These are phyloP conservation scores for Cantharis rufa DNA, from an alignment of 2,888 invertebrate species.

Conservation along the genomic window DNA sequence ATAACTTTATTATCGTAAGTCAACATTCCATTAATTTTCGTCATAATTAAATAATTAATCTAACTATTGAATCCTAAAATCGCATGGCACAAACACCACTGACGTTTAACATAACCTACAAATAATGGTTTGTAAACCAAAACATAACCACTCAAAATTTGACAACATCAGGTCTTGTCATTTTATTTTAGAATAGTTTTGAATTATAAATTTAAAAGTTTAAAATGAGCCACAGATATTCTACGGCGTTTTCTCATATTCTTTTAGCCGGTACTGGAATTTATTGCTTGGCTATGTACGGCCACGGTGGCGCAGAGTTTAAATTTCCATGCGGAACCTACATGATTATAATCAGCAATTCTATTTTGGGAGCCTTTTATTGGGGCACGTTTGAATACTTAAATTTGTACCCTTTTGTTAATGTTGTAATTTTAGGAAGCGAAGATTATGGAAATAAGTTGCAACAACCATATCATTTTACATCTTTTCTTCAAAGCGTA, in stretches of 20 bases:
- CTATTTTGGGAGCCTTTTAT: conserved; percentile 13
- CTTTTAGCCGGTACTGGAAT: conserved; percentile 19
- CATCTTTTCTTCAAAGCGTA: not conserved
- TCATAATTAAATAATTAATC: conserved; percentile 7
- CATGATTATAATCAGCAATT: conserved; percentile 30
- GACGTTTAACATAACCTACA: not conserved
- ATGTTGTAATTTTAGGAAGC: conserved; percentile 32
- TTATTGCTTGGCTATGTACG: conserved; percentile 8
- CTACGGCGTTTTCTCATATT: conserved; percentile 22
- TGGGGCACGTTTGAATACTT: conserved; percentile 37
- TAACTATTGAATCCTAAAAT: not conserved
- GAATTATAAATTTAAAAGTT: not conserved
- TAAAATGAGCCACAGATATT: conserved; percentile 19
- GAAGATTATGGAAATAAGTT: conserved; percentile 5
- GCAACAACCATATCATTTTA: not conserved
- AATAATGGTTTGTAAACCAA: not conserved
- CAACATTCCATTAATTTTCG: conserved; percentile 36
- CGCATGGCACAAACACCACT: not conserved
- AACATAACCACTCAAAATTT: not conserved
- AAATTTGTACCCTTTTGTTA: conserved; percentile 39
- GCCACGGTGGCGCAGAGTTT: not conserved
- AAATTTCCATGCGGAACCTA: conserved; percentile 42
- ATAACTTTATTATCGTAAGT: conserved; percentile 68
- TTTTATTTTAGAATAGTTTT: not conserved
- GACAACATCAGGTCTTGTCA: not conserved